Evolutionary conservation across 2,888 invertebrate genomes (phyloP).

Genomic region (Dolichopus griseipennis): DNA sequence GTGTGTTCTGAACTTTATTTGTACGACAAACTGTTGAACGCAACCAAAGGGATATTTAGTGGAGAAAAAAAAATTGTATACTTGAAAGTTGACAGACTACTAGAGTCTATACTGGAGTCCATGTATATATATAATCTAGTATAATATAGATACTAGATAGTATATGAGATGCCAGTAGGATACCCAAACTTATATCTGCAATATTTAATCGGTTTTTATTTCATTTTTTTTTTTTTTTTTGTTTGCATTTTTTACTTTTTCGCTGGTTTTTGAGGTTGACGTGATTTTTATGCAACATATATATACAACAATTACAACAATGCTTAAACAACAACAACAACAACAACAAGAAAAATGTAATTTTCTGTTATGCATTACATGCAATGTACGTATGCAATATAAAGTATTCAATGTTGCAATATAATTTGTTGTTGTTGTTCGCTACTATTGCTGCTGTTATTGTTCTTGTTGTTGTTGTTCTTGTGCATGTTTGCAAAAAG

Average conservation of each 20-base stretch:
- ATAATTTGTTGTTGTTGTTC: neutral
- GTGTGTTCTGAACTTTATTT: too few species aligned
- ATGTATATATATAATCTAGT: too few species aligned
- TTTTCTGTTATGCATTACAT: too few species aligned
- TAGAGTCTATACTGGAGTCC: neutral
- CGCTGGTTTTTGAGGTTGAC: neutral
- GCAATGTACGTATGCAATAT: too few species aligned
- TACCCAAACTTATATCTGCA: neutral
- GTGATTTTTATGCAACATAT: neutral
- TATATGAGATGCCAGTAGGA: neutral
- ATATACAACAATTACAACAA: neutral
- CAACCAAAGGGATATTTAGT: neutral
- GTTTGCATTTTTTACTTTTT: neutral
- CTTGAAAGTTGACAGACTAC: neutral
- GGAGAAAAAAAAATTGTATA: neutral
- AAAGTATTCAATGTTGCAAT: neutral
- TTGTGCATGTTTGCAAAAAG: neutral
- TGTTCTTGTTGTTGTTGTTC: too few species aligned
- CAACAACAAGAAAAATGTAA: too few species aligned
- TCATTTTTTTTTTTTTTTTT: neutral
- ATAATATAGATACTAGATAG: too few species aligned
- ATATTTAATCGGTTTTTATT: neutral
- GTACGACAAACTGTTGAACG: slow-evolving; percentile 1
- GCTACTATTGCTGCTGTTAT: neutral
- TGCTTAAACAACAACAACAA: too few species aligned